Base-by-base conservation (phyloP, 2,113 vertebrate species). In the Semicossyphus pulcher region DNA sequence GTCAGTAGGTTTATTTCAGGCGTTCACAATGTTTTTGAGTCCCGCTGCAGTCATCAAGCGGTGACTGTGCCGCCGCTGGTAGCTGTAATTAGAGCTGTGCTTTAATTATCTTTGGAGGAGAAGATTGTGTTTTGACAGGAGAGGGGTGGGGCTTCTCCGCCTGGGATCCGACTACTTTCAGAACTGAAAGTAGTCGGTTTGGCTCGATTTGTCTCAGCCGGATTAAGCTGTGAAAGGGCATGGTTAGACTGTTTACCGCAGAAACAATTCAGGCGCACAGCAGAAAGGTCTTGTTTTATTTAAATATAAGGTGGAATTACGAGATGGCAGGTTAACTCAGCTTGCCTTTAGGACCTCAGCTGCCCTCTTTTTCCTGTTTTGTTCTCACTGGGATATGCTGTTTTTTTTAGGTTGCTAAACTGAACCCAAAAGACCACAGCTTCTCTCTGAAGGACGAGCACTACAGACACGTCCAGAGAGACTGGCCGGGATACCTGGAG, bases 351-450 rank as follows among this genome's bases (percentile, higher is more conserved):
- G 2, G 5, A n/a, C 59, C 64, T 59, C 31, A 15, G 25, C 16
- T 57, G 36, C 44, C 49, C 51, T 67, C 4, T 41, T 53, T n/a
- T 69, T 66, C 7, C 59, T 61, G 23, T 42, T 47, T 23, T 34
- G 12, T 54, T 62, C 36, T 32, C 34, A 29, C 4, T n/a, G 42
- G 10, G 37, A 20, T 20, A 10, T 61, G 52, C 11, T 29, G 9
- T 31, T 23, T 80, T 56, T 62, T 88, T 42, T 86, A 96, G 96
- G 94, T 94, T n/a, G 85, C 86, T 14, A 93, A 93, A 76, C 81
- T 92, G 67, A 96, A 93, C 70, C 76, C 81, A 7, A 87, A 92
- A 85, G 94, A 94, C 77, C 91, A 90, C 75, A 94, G 93, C 82
- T 95, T 88, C 73, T 78, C 87, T 21, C 71, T 94, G 66, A 94